phyloP scores from a whole-genome alignment of 1,140 invertebrate species.

The Ruditapes philippinarum region DNA sequence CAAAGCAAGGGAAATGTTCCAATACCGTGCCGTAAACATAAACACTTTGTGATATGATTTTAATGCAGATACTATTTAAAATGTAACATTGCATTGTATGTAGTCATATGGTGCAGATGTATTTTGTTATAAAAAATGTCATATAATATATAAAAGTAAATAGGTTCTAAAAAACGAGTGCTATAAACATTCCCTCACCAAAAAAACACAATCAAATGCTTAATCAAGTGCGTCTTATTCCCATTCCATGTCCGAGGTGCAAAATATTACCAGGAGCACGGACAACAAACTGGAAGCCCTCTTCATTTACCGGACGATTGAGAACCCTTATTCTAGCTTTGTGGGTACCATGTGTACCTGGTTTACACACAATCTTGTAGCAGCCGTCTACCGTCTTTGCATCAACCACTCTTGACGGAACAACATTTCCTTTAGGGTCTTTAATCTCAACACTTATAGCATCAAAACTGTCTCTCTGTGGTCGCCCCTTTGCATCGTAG shows the following conservation, averaged over 20 bases:
- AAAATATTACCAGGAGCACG: slow-evolving; percentile 66
- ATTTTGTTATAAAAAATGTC: too few relatives aligned
- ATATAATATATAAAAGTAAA: too few relatives aligned
- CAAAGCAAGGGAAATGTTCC: too few relatives aligned
- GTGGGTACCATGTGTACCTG: slow-evolving; percentile 64
- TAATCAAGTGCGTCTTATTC: too few relatives aligned
- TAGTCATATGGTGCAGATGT: too few relatives aligned
- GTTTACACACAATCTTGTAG: slow-evolving; percentile 69
- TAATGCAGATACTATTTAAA: too few relatives aligned
- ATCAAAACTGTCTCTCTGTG: slow-evolving; percentile 71
- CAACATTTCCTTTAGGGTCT: slow-evolving; percentile 67
- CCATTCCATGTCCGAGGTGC: not conserved
- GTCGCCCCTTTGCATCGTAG: slow-evolving; percentile 71
- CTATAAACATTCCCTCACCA: too few relatives aligned
- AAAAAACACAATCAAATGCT: too few relatives aligned
- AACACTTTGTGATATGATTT: too few relatives aligned
- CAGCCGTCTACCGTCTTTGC: slow-evolving; percentile 71
- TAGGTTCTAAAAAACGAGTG: too few relatives aligned
- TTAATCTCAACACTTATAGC: slow-evolving; percentile 67
- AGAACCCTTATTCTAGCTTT: slow-evolving; percentile 64
- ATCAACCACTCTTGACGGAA: slow-evolving; percentile 62
- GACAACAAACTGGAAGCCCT: slow-evolving; percentile 68
- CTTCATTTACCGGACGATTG: slow-evolving; percentile 68
- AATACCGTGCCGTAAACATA: too few relatives aligned
- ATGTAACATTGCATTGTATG: too few relatives aligned